Base-by-base conservation (phyloP, 2,113 vertebrate species). In the Cercopithecus mona region DNA sequence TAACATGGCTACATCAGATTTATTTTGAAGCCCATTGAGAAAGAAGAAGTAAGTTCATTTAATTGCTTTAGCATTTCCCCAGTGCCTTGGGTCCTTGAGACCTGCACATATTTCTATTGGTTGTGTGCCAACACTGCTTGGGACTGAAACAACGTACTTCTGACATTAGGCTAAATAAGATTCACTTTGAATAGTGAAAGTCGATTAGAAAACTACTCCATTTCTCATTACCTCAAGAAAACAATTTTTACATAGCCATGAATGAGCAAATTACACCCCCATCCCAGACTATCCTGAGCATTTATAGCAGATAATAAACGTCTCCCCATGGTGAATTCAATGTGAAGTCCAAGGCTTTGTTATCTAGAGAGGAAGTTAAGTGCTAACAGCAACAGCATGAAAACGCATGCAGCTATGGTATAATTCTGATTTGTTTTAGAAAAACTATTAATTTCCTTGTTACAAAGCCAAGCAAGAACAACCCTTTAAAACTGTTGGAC, bases 401-500 rank as follows among this genome's bases (percentile, higher is more conserved):
- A 99, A 99, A 99, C 98, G 98, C 98, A 98, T 96, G 97, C 98
- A 98, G 98, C 97, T 98, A 98, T 98, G 98, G 98, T 98, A 99
- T 99, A 99, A 99, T 99, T 99, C 98, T 98, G 99, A 99, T 99
- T 99, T 99, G 99, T 99, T 99, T 99, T 99, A 99, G 98, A 99
- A 99, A 98, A 99, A 99, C 98, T 98, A 99, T 99, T 99, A 99
- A 99, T 99, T 99, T 99, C 98, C 99, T 99, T 99, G 99, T 99
- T 99, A 99, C 98, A 98, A 99, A 99, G 98, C 99, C 99, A 99
- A 99, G 99, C 99, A 98, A 99, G 98, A 99, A 99, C 99, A 99
- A 98, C 99, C 99, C 99, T 99, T 99, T 99, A 99, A 99, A 99
- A 98, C 97, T 97, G 86, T 96, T 99, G 99, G 99, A 99, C 99